Conservation (phyloP, 1,140 invertebrate species). For the Cotesia typhae region DNA sequence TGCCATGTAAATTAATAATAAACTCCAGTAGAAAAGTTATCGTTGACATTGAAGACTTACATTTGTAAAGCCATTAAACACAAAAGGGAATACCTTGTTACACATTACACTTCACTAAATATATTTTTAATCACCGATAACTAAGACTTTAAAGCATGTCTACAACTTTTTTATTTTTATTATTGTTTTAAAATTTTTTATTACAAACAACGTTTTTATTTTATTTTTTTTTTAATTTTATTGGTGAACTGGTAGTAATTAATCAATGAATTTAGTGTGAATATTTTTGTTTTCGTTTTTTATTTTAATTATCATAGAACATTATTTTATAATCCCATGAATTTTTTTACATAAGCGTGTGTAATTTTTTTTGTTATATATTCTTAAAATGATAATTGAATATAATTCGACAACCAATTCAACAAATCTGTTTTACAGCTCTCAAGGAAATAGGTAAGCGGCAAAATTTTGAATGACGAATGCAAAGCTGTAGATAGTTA, state of each 20-base stretch:
- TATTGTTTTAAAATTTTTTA: no score
- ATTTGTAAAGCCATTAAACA: no score
- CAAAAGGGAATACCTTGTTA: constrained; percentile 7
- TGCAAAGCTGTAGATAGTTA: constrained; percentile 54
- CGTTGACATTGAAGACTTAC: no score
- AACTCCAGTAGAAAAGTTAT: no score
- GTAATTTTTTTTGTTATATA: constrained; percentile 37
- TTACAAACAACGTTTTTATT: constrained; percentile 16
- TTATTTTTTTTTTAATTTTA: constrained; percentile 42
- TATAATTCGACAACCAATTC: constrained; percentile 39
- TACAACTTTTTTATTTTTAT: no score
- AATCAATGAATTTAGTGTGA: constrained; percentile 35
- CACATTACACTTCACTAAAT: not conserved
- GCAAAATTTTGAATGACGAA: constrained; percentile 56
- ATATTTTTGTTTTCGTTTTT: constrained; percentile 36
- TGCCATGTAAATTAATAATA: no score
- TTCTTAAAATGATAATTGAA: constrained; percentile 31
- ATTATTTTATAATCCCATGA: constrained; percentile 20
- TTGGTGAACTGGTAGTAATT: constrained; percentile 46
- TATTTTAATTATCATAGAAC: constrained; percentile 30
- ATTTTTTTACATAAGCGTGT: constrained; percentile 47
- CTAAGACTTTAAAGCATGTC: not conserved
- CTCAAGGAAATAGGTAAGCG: constrained; percentile 66
- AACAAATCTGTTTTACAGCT: constrained; percentile 62
- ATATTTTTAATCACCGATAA: constrained; percentile 3